These are phyloP conservation scores for Meghimatium bilineatum DNA, from an alignment of 2,888 invertebrate species.

Conservation along the genomic window DNA sequence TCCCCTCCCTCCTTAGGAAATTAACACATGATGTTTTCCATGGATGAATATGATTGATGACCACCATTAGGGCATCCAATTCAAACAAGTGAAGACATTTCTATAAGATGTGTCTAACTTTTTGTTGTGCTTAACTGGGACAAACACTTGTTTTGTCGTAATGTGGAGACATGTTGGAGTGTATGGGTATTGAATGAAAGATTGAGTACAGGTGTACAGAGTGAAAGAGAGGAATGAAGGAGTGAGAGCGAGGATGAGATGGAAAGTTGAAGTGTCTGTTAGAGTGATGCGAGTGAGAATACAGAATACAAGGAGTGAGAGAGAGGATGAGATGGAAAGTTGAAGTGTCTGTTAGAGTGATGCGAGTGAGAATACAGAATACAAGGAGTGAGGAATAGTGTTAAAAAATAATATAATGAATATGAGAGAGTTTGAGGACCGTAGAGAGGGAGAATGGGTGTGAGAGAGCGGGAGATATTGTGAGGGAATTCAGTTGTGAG, in stretches of 20 bases:
- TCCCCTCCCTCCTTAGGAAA: no score
- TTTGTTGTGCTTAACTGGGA: not conserved
- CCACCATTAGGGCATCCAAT: no score
- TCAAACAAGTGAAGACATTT: no score
- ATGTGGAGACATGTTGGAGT: not conserved
- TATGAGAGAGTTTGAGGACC: not conserved
- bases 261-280: not conserved
- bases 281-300: not conserved
- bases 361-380: not conserved
- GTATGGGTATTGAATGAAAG: no score
- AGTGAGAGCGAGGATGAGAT: not conserved
- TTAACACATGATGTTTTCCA: no score
- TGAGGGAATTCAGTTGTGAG: not conserved
- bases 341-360: not conserved
- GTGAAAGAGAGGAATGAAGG: not conserved
- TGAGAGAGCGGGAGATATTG: not conserved
- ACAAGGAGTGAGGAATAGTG: slow-evolving; percentile 16
- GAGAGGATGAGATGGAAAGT: not conserved
- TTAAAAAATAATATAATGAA: not conserved
- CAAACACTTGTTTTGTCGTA: not conserved
- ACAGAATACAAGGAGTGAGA: not conserved
- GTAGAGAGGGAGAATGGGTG: not conserved
- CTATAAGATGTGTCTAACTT: not conserved
- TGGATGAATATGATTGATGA: no score
- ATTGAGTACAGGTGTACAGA: not conserved